Evolutionary conservation across 2,797 vertebrate species (phyloP), one percentile per base, ranked within the genome.

Genomic region (Crypturellus tataupa): DNA sequence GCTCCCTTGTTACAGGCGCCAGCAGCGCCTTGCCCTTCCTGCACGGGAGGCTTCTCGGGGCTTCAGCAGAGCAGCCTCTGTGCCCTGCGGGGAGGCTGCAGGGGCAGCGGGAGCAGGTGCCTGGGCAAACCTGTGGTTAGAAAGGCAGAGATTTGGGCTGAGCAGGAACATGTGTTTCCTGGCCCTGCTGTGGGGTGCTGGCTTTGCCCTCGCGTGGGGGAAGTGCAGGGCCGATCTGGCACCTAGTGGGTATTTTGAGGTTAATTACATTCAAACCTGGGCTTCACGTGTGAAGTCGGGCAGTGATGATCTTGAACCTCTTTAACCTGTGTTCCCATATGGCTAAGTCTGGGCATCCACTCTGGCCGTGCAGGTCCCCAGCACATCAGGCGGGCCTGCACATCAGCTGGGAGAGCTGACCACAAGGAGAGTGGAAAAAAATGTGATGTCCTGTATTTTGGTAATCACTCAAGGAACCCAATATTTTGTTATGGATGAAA

Each of bases 11-110:
- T 25, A 3, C 5, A 56, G 27, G 14, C 53, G 17, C 29, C 21
- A 12, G 51, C 58, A 59, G 51, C 1, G 4, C 40, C 12, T 70
- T 56, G 58, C 31, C 16, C 51, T 33, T 27, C 2, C 6, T 4
- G 0, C 2, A 5, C 1, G 0, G 24, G 59, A 75, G 42, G 37
- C 10, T 60, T 51, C 42, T 77, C 31, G 29, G 19, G 9, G 64
- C 8, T 9, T 23, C 0, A 1, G 19, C 10, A 15, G 37, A 47
- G 27, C 58, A 44, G 72, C 39, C 42, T 53, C 7, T 1, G 0
- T 4, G 62, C 13, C 40, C 40, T 23, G 16, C 1, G 0, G 20
- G 58, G 53, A 53, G 0, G 1, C 0, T 1, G 27, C 0, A 1
- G 58, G 56, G 33, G 49, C 68, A 29, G 47, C 46, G 44, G 53